Evolutionary conservation across 2,113 vertebrate species (phyloP).

Genomic region (Oryzias melastigma): DNA sequence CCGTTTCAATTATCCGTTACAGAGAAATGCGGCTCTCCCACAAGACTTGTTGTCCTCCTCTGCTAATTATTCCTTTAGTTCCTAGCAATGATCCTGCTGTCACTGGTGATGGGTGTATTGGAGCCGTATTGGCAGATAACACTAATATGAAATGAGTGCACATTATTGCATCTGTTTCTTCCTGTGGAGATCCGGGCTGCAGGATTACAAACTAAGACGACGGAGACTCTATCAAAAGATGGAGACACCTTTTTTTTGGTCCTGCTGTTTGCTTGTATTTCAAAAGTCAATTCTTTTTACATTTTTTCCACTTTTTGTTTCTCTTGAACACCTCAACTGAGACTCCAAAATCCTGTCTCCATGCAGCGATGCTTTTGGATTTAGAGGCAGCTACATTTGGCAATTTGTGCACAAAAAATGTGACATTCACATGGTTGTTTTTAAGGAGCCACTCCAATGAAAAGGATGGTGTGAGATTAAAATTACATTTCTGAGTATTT

Average conservation of each 20-base stretch:
- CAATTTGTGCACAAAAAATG: background rate
- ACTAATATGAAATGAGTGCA: too few relatives aligned
- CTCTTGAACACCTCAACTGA: background rate
- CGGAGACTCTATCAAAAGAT: background rate
- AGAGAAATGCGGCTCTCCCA: conserved; percentile 15
- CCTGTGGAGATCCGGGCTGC: too few relatives aligned
- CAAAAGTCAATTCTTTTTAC: background rate
- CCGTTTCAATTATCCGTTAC: conserved; percentile 12
- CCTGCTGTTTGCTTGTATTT: background rate
- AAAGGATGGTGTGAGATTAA: background rate
- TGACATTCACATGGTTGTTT: background rate
- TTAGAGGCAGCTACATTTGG: background rate
- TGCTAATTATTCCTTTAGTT: conserved; percentile 43
- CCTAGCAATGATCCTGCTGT: conserved; percentile 26
- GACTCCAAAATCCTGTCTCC: background rate
- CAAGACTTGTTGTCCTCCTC: conserved; percentile 35
- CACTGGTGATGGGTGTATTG: conserved; percentile 16
- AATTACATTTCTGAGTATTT: too few relatives aligned
- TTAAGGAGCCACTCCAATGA: too few relatives aligned
- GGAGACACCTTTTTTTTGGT: background rate
- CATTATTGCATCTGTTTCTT: too few relatives aligned
- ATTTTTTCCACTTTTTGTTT: background rate
- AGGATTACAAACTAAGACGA: too few relatives aligned
- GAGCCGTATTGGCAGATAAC: background rate
- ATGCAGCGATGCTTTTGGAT: background rate